Percentiles rank a stretch among this genome's conserved stretches.
Evolutionary conservation across 2,113 vertebrate species (phyloP).

Genomic region (Mormyrus iriodes): DNA sequence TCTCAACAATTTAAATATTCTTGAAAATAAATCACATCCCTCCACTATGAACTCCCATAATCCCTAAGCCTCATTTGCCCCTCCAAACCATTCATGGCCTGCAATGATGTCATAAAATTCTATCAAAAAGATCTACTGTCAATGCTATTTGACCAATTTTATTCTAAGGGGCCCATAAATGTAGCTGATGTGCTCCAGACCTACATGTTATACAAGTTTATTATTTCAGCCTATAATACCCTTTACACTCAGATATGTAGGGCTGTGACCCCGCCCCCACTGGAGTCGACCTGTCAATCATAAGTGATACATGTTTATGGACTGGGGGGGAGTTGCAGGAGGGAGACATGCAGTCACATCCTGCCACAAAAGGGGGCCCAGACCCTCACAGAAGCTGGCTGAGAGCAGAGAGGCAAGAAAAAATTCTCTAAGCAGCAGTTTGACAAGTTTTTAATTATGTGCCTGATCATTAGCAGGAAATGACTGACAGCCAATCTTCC

Average conservation of each 20-base stretch:
- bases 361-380: background rate
- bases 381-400: background rate
- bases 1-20: background rate
- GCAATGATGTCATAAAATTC: background rate
- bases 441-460: conserved; percentile 1
- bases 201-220: background rate
- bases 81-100: background rate
- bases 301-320: background rate
- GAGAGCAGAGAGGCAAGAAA: background rate
- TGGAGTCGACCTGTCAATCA: background rate
- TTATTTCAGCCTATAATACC: background rate
- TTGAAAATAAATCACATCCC: background rate
- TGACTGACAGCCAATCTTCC: background rate
- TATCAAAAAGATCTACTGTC: background rate
- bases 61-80: background rate
- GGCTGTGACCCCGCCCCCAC: background rate
- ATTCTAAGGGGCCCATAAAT: background rate
- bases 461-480: background rate
- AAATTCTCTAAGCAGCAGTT: background rate
- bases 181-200: background rate
- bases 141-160: background rate
- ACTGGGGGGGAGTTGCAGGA: background rate
- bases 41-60: background rate
- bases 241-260: background rate
- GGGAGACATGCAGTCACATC: background rate